phyloP scores from a whole-genome alignment of 2,797 vertebrate species.

The Strix occidentalis region DNA sequence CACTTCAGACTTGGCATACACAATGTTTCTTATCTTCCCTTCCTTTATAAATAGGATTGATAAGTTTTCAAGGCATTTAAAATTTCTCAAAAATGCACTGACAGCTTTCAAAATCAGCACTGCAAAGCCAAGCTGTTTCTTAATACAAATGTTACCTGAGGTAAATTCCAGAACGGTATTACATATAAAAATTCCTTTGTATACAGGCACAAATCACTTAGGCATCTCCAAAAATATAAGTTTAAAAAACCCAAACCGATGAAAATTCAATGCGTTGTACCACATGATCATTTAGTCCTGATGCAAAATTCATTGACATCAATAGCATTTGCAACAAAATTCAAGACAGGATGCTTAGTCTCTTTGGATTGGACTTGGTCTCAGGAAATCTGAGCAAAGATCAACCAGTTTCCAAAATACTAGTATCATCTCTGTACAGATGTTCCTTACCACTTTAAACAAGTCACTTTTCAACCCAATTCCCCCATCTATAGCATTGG shows the following conservation, averaged over 20 bases:
- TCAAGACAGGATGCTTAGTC: neutral
- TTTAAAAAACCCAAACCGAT: neutral
- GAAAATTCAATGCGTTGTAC: neutral
- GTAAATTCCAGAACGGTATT: neutral
- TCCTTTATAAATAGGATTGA: neutral
- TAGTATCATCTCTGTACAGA: neutral
- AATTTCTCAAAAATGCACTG: neutral
- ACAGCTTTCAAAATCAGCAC: neutral
- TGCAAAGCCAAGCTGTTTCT: neutral
- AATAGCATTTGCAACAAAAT: neutral
- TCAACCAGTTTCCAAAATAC: neutral
- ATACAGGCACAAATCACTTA: neutral
- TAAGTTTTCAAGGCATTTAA: neutral
- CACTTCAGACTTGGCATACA: neutral
- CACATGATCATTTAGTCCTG: rapidly evolving
- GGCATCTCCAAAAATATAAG: rapidly evolving
- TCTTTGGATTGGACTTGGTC: rapidly evolving
- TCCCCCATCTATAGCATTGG: rapidly evolving
- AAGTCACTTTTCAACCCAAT: neutral
- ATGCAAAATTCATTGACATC: neutral
- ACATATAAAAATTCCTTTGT: neutral
- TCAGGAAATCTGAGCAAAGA: neutral
- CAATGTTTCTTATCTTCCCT: neutral
- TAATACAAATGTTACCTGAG: neutral
- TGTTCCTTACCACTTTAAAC: neutral